Conservation (phyloP, 2,888 invertebrate species). For the Stratiomys singularior region DNA sequence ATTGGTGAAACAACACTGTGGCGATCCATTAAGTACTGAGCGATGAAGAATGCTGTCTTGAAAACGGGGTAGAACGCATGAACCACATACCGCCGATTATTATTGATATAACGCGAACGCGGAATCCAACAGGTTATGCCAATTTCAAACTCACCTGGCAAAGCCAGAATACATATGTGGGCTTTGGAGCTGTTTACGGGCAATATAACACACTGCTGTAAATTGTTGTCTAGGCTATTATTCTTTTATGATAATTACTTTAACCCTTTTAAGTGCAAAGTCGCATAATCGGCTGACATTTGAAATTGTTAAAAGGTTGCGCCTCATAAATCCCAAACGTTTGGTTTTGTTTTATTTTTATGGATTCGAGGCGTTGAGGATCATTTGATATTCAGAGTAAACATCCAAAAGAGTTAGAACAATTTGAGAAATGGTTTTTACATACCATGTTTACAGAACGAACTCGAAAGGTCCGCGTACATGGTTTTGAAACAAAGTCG, state of each 20-base stretch:
- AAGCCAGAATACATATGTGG: background rate
- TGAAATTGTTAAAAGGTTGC: background rate
- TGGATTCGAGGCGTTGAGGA: background rate
- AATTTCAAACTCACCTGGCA: background rate
- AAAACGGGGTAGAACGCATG: too few species aligned
- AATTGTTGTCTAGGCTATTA: background rate
- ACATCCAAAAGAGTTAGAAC: too few species aligned
- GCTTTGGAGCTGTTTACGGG: background rate
- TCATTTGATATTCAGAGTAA: background rate
- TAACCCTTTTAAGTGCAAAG: conserved; percentile 5
- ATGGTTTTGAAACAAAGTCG: too few species aligned
- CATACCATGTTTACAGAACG: too few species aligned
- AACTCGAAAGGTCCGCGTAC: too few species aligned
- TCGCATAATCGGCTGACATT: background rate
- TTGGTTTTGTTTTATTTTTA: too few species aligned
- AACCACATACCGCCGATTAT: background rate
- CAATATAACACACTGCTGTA: background rate
- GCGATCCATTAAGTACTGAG: too few species aligned
- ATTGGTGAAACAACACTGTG: too few species aligned
- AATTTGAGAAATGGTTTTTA: too few species aligned
- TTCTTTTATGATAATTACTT: background rate
- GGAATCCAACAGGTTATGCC: background rate
- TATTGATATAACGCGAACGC: background rate
- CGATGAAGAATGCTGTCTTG: too few species aligned
- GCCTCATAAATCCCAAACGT: background rate